Evolutionary conservation across 92 coral and sea anemone species (phyloP), one percentile per base, ranked within the genome.

Genomic region (Scolanthus callimorphus): DNA sequence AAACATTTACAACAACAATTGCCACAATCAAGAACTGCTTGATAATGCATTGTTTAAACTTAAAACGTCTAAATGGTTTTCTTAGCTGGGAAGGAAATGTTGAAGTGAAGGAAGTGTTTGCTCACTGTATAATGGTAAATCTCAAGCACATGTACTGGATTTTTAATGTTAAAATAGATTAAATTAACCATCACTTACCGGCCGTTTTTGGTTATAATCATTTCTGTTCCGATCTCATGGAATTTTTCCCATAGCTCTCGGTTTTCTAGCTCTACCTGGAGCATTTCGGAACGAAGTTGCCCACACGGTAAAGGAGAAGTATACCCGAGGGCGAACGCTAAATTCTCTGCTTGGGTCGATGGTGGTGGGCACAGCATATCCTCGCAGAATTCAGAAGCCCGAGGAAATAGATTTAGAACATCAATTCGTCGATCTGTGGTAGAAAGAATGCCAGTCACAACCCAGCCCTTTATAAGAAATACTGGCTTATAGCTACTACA

Each of bases 161-260:
- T n/a, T n/a, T n/a, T n/a, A n/a, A n/a, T n/a, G n/a, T n/a, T n/a
- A n/a, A n/a, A n/a, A n/a, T n/a, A n/a, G n/a, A n/a, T n/a, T n/a
- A n/a, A n/a, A n/a, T n/a, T n/a, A n/a, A n/a, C n/a, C n/a, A 6
- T 19, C 17, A 46, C 96, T 70, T 74, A 88, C 96, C 96, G 96
- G 57, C 96, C 96, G 26, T 90, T 88, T 66, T 88, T 88, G 11
- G 96, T 88, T 17, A 88, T 88, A 29, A 88, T 88, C 96, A 88
- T 88, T 51, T 88, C 96, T 28, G 96, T 88, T 28, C 90, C 96
- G 24, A 88, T 88, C 29, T 67, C 83, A 54, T 88, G 90, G 39
- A 88, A 88, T 69, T 88, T 88, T 48, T 88, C 82, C 96, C 96
- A 88, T 17, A 88, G 96, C 11, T 88, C 96, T 54, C 70, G 71